These are phyloP conservation scores for Orchestia grillus DNA, from an alignment of 1,140 invertebrate genomes.

Conservation along the genomic window DNA sequence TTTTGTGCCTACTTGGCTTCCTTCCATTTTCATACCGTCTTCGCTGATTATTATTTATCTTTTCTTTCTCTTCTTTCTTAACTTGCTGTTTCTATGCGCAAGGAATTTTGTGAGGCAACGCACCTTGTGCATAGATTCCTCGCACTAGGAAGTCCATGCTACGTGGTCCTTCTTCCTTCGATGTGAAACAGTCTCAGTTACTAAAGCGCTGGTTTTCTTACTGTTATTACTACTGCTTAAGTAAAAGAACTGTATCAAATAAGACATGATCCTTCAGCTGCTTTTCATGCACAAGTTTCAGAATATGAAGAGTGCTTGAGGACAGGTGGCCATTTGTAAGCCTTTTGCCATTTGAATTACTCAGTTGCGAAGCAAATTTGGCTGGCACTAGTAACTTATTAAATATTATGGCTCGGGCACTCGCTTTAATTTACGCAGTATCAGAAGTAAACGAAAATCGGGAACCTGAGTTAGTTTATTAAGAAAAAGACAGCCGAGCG, in stretches of 20 bases:
- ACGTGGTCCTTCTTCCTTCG: no score
- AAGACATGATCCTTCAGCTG: neutral
- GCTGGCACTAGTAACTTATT: neutral
- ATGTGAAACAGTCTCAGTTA: no score
- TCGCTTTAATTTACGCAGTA: neutral
- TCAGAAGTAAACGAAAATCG: neutral
- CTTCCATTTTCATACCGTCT: no score
- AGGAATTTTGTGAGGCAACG: no score
- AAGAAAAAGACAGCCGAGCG: neutral
- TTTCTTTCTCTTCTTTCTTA: no score
- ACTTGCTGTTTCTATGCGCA: no score
- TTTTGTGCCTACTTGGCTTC: no score
- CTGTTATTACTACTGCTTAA: no score
- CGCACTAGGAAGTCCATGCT: no score
- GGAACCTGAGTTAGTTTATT: neutral
- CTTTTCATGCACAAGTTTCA: neutral
- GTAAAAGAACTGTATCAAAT: neutral
- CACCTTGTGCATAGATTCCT: no score
- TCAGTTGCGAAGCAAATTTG: neutral
- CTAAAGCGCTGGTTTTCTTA: no score
- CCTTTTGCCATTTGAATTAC: neutral
- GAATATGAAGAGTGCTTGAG: neutral
- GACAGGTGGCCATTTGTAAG: neutral
- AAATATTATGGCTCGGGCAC: neutral
- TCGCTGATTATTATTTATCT: no score